Evolutionary conservation across 1,140 invertebrate genomes (phyloP).

Genomic region (Macrotrachela quadricornifera): DNA sequence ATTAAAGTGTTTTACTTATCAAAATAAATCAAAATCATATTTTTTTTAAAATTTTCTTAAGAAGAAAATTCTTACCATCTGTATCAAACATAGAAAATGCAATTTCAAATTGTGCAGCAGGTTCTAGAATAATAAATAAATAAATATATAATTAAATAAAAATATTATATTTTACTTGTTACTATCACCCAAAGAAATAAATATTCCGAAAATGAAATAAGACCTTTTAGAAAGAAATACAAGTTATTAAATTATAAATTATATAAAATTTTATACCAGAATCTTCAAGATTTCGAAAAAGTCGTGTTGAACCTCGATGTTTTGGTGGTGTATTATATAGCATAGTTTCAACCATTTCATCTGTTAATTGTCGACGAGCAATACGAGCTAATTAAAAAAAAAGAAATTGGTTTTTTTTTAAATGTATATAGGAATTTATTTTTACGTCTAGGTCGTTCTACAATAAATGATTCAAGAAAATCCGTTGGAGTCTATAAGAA

Average conservation of each 20-base stretch:
- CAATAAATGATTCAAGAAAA: slow-evolving; percentile 81
- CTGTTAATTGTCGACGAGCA: no score
- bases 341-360: slow-evolving; percentile 18
- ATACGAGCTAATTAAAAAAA: no score
- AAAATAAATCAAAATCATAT: no score
- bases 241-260: no score
- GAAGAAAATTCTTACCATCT: slow-evolving; percentile 51
- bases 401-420: no score
- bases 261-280: no score
- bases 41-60: no score
- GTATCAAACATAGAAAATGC: slow-evolving; percentile 98
- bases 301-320: slow-evolving; percentile 50
- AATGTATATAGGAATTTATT: no score
- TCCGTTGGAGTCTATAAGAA: slow-evolving; percentile 63
- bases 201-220: slow-evolving; percentile 92
- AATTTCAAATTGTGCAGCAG: slow-evolving; percentile 75
- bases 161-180: slow-evolving; percentile 57
- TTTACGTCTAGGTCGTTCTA: slow-evolving; percentile 70
- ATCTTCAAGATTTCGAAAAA: slow-evolving; percentile 67
- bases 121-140: slow-evolving; percentile 40
- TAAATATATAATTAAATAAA: neutral
- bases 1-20: no score
- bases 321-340: slow-evolving; percentile 53
- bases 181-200: slow-evolving; percentile 77
- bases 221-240: slow-evolving; percentile 35